Evolutionary conservation across 2,797 vertebrate species (phyloP), one percentile per base, ranked within the genome.

Genomic region (Lagocephalus sceleratus): DNA sequence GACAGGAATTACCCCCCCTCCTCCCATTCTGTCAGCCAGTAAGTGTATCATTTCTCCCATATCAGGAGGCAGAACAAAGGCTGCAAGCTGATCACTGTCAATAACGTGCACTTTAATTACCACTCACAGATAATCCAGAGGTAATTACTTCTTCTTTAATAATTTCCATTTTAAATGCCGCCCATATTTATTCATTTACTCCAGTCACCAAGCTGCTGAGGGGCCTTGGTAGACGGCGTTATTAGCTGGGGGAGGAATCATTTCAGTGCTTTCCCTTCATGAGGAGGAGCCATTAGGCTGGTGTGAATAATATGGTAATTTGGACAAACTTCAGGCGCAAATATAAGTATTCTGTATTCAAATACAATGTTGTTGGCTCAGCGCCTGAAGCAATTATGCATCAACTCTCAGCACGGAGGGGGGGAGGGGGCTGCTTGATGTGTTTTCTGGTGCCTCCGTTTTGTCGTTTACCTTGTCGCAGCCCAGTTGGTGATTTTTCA

Each of bases 111-210:
- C 57, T 84, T 79, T 85, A 85, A 88, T 84, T 76, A 83, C 68
- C 55, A 58, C 44, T 53, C 48, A 23, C 56, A 70, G 71, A 78
- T 86, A 79, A 88, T 82, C 79, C 73, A 58, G 71, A 84, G 74
- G 78, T 86, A 83, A 87, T 85, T 85, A 81, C 68, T 70, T 40
- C 43, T 59, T 75, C 19, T 83, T 83, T 79, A 79, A 83, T 73
- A 66, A 82, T 87, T 87, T 85, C 49, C 45, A 71, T 74, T 75
- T 81, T 76, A 63, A 75, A 74, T 60, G 45, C 68, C 64, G 11
- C 59, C 54, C 52, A 25, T 71, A 68, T 79, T 69, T 60, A 66
- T 81, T 67, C 26, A 67, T 76, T 78, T 57, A 39, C 55, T 85
- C 68, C 32, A 35, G 32, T 75, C 66, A 63, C 21, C 20, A 45